These are phyloP conservation scores for Muschampia plurimacula DNA, from an alignment of 2,888 invertebrate genomes.

Conservation along the genomic window DNA sequence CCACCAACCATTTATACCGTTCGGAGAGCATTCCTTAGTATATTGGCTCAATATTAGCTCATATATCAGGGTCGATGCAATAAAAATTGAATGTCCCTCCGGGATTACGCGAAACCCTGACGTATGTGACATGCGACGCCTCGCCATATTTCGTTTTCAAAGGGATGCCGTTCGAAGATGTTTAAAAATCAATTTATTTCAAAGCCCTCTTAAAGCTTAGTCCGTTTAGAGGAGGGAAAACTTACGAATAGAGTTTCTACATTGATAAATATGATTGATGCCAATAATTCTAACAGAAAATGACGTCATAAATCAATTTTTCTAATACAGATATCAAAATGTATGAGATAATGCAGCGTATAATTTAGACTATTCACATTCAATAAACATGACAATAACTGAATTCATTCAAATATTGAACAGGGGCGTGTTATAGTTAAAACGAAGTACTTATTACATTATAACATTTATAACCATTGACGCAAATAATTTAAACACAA, in stretches of 20 bases:
- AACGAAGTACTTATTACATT: slow-evolving; percentile 47
- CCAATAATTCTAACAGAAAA: slow-evolving; percentile 41
- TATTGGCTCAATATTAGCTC: slow-evolving; percentile 75
- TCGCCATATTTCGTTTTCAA: slow-evolving; percentile 67
- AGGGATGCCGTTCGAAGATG: slow-evolving; percentile 63
- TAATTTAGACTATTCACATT: slow-evolving; percentile 71
- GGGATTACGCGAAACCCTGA: slow-evolving; percentile 82
- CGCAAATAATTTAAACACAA: slow-evolving; percentile 80
- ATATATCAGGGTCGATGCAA: slow-evolving; percentile 79
- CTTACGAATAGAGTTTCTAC: slow-evolving; percentile 52
- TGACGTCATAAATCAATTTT: slow-evolving; percentile 72
- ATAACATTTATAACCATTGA: slow-evolving; percentile 61
- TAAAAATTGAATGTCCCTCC: slow-evolving; percentile 79
- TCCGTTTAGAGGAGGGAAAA: slow-evolving; percentile 42
- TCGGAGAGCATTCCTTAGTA: slow-evolving; percentile 64
- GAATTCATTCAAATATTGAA: slow-evolving; percentile 44
- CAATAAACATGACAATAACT: slow-evolving; percentile 54
- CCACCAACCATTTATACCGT: slow-evolving; percentile 56
- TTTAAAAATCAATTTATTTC: slow-evolving; percentile 82
- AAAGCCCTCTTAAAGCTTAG: slow-evolving; percentile 44
- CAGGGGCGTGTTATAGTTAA: slow-evolving; percentile 56
- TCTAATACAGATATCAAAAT: slow-evolving; percentile 62
- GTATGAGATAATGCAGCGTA: slow-evolving; percentile 67
- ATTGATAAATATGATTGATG: slow-evolving; percentile 64
- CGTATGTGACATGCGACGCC: slow-evolving; percentile 79